Evolutionary conservation across 2,888 invertebrate species (phyloP).

Genomic region (Seira ritae): DNA sequence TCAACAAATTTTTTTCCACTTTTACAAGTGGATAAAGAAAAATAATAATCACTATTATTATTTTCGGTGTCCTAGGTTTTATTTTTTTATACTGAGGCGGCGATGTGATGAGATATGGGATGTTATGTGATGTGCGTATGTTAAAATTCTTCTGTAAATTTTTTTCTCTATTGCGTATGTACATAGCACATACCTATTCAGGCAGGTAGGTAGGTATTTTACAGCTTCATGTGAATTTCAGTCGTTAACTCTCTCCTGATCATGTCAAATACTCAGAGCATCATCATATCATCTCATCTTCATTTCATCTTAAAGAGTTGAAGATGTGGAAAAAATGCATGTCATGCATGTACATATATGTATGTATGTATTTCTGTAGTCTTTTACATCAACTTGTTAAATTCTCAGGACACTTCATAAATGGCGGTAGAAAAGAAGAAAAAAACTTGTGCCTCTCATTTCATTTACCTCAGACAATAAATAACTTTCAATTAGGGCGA

Average conservation of each 20-base stretch:
- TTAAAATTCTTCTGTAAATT: too few species aligned
- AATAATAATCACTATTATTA: slow-evolving; percentile 4
- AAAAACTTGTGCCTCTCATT: slow-evolving; percentile 4
- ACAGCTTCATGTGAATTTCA: too few species aligned
- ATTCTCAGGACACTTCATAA: too few species aligned
- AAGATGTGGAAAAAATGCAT: slow-evolving; percentile 41
- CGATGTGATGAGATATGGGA: background rate
- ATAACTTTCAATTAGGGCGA: background rate
- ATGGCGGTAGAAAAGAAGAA: background rate
- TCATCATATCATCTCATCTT: slow-evolving; percentile 50
- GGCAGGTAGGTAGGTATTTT: too few species aligned
- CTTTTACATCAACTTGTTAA: too few species aligned
- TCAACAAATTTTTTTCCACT: background rate
- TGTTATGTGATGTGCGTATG: background rate
- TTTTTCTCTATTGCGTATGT: background rate
- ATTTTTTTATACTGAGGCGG: slow-evolving; percentile 1
- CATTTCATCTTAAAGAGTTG: background rate
- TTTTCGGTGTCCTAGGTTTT: background rate
- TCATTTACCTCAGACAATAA: background rate
- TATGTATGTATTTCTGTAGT: too few species aligned
- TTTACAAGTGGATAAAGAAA: background rate
- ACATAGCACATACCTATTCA: too few species aligned
- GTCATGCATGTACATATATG: slow-evolving; percentile 15
- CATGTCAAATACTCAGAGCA: background rate
- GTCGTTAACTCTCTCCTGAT: background rate